Conservation (phyloP, 2,113 vertebrate species). For the Charina bottae region DNA sequence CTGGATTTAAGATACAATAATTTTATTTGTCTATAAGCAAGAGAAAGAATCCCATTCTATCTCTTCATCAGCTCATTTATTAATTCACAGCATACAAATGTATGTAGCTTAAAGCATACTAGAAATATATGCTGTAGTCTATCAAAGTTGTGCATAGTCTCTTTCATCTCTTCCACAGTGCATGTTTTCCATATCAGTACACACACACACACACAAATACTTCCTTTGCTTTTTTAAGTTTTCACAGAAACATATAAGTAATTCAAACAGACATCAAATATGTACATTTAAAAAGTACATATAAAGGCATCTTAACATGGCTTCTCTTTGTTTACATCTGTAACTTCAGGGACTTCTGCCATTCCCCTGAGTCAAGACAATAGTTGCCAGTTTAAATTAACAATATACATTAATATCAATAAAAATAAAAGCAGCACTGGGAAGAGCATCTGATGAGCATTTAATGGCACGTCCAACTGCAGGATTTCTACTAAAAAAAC, state of each 20-base stretch:
- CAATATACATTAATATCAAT: neutral
- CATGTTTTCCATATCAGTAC: neutral
- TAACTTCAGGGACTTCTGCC: neutral
- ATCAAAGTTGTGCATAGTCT: neutral
- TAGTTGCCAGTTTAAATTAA: neutral
- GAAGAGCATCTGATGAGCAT: neutral
- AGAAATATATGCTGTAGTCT: neutral
- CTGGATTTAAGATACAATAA: neutral
- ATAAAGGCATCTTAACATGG: neutral
- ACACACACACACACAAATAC: neutral
- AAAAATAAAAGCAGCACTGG: neutral
- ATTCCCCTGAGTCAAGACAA: neutral
- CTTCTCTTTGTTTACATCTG: neutral
- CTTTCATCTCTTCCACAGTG: neutral
- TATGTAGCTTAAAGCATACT: neutral
- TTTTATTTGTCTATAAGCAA: neutral
- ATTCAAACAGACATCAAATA: neutral
- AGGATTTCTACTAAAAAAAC: neutral
- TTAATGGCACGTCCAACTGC: neutral
- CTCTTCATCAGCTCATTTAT: neutral
- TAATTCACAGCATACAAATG: neutral
- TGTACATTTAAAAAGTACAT: neutral
- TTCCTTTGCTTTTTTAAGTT: neutral
- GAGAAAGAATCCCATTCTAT: neutral
- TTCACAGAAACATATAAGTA: neutral